These are phyloP conservation scores for Serilophus lunatus DNA, from an alignment of 2,113 vertebrate genomes.

Conservation along the genomic window DNA sequence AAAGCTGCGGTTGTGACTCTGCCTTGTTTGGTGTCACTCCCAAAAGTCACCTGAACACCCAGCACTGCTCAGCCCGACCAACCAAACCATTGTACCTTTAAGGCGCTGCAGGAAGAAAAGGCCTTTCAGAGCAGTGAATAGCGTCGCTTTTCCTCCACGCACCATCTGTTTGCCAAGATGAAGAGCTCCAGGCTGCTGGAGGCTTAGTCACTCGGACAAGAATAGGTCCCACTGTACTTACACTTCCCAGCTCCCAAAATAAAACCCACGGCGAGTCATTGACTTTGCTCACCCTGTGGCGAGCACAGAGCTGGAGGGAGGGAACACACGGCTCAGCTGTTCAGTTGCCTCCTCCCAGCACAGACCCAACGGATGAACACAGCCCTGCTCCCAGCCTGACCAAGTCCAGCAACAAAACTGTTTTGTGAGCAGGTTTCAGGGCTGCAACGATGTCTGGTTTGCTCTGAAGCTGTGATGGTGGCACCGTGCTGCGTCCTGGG, in stretches of 20 bases:
- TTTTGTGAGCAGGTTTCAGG: too few relatives aligned
- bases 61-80: not conserved
- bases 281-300: not conserved
- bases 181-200: not conserved
- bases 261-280: not conserved
- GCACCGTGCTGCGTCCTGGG: too few relatives aligned
- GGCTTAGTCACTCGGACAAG: slow-evolving; percentile 28
- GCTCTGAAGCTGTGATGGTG: too few relatives aligned
- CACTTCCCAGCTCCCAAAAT: slow-evolving; percentile 20
- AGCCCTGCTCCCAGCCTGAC: not conserved
- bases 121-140: not conserved
- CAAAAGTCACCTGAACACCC: not conserved
- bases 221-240: slow-evolving; percentile 33
- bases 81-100: not conserved
- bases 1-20: not conserved
- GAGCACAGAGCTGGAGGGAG: not conserved
- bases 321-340: not conserved
- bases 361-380: not conserved
- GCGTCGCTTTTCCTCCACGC: not conserved
- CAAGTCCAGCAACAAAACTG: too few relatives aligned
- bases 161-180: slow-evolving; percentile 48
- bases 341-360: not conserved
- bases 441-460: too few relatives aligned
- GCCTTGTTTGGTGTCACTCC: not conserved
- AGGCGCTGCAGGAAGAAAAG: not conserved